Percentiles rank a stretch among this genome's conserved stretches.
Conservation (phyloP, 2,888 invertebrate species). For the Hoplodrina ambigua region DNA sequence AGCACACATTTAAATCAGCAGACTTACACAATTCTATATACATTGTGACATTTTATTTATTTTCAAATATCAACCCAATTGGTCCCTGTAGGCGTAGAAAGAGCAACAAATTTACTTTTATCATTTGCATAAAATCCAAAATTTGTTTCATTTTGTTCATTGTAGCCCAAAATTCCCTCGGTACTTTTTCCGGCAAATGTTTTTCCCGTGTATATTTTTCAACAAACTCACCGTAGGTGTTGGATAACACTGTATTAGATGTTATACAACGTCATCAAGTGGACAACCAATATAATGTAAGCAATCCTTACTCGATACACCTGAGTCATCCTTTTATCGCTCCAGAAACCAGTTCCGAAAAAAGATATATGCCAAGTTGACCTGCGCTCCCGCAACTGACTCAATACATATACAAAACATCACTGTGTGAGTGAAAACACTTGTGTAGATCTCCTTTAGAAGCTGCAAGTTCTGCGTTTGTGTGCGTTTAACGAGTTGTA, state of each 20-base stretch:
- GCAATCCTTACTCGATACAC: constrained; percentile 58
- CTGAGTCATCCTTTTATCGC: constrained; percentile 87
- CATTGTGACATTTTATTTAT: constrained; percentile 22
- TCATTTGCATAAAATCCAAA: constrained; percentile 47
- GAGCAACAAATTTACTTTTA: constrained; percentile 49
- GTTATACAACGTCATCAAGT: constrained; percentile 32
- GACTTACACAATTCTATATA: not conserved
- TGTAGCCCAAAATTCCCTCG: constrained; percentile 37
- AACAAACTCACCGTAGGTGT: constrained; percentile 9
- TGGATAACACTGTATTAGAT: not conserved
- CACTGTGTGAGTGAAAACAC: constrained; percentile 70
- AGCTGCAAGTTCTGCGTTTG: constrained; percentile 64
- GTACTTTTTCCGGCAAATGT: constrained; percentile 11
- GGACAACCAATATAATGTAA: constrained; percentile 32
- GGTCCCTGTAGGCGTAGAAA: constrained; percentile 39
- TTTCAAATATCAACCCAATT: constrained; percentile 41
- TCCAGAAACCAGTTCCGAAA: constrained; percentile 83
- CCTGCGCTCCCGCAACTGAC: constrained; percentile 81
- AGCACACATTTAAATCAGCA: constrained; percentile 4
- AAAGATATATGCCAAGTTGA: constrained; percentile 82
- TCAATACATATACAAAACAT: constrained; percentile 59
- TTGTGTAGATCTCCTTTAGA: constrained; percentile 64
- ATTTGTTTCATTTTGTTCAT: constrained; percentile 35
- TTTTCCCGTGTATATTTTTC: constrained; percentile 27
- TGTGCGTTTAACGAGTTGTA: constrained; percentile 83